Percentiles rank a stretch among this genome's conserved stretches.
Conservation (phyloP, 2,797 vertebrate species). For the Anguilla pacifica region DNA sequence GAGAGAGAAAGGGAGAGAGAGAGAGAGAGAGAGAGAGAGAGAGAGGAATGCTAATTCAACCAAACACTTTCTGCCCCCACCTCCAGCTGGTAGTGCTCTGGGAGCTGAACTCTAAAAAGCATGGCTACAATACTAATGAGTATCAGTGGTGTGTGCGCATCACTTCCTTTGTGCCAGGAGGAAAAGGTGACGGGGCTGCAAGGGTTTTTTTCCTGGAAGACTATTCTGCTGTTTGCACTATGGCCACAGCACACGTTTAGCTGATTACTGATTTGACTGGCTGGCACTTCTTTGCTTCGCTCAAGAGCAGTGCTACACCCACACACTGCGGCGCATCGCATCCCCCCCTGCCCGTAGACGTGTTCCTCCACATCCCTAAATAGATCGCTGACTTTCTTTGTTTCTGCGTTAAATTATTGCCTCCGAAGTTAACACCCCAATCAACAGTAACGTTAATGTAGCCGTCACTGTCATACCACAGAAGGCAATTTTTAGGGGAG, state of each 20-base stretch:
- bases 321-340: conserved; percentile 5
- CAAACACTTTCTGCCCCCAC: neutral
- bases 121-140: neutral
- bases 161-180: neutral
- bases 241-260: neutral
- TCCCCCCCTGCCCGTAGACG: conserved; percentile 17
- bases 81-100: neutral
- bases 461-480: neutral
- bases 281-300: neutral
- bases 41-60: neutral
- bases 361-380: conserved; percentile 12
- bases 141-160: neutral
- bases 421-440: conserved; percentile 8
- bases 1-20: neutral
- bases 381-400: neutral
- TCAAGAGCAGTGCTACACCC: neutral
- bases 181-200: neutral
- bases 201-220: neutral
- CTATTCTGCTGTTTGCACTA: neutral
- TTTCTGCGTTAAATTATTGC: conserved; percentile 1
- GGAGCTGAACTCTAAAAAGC: neutral
- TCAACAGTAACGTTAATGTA: neutral
- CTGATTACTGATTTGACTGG: neutral
- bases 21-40: conserved; percentile 9
- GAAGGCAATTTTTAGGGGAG: neutral